Evolutionary conservation across 92 coral and sea anemone species (phyloP), one percentile per base, ranked within the genome.

Genomic region (Epizoanthus illoricatus): DNA sequence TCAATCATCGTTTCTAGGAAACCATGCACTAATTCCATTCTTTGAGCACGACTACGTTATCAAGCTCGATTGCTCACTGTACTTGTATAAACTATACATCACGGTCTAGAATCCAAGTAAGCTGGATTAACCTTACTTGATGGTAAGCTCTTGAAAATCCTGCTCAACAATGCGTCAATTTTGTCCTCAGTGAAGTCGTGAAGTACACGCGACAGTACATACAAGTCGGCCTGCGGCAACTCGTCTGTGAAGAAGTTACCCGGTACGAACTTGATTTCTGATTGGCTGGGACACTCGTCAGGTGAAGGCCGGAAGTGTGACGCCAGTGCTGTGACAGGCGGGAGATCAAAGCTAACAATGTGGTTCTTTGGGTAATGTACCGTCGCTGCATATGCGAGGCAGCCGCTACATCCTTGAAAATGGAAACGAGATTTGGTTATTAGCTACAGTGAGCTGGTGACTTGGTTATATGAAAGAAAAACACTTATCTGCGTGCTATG

Each of bases 261-360:
- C 4, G 82, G 42, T 45, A 9, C 82, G 6, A 78, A 78, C 82
- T 63, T 42, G 17, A 78, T 62, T 15, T 78, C 82, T 63, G 82
- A 78, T 63, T 78, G 82, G 71, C 61, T 78, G 36, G 82, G 82
- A 24, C 82, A 78, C 49, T 78, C 82, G 5, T 78, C 82, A 45
- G 6, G 60, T 63, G 82, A 63, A n/a, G 82, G 82, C 15, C 59
- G 71, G 18, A 78, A 78, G 9, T 49, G 82, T 18, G 71, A 59
- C 16, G 69, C 71, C 8, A 62, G 45, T 2, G 69, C 71, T 20
- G 82, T 63, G 19, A 78, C 60, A 7, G 82, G 82, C 15, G 82
- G 82, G 6, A 78, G 47, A 13, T 78, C 82, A 63, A 78, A 78
- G 60, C 41, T 78, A 20, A 78, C 47, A 39, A 78, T 19, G 68